Evolutionary conservation across 1,140 invertebrate species (phyloP), one percentile per base, ranked within the genome.

Genomic region (Zaprionus kolodkinae): DNA sequence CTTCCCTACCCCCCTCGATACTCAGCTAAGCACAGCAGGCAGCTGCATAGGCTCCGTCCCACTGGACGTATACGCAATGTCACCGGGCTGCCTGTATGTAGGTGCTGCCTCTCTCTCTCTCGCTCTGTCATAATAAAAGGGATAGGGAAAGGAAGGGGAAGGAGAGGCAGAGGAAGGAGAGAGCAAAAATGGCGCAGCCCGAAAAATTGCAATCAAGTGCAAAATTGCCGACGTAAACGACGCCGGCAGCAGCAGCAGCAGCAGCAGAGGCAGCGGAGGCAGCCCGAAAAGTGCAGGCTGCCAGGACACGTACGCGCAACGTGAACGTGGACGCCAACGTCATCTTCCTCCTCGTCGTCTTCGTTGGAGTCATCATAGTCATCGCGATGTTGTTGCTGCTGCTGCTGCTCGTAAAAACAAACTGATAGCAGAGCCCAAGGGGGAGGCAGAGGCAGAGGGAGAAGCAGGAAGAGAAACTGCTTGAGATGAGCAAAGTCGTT

Each of bases 181-280:
- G 36, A 61, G 36, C 61, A 73, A 81, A 85, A 85, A 85, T 89
- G 74, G 85, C 75, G 85, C 85, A 88, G 85, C 72, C 81, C 85
- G 74, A 91, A 91, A 91, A 91, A 91, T 91, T 91, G 88, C 87
- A 91, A 91, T 91, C 88, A 91, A 91, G 83, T 91, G 87, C 87
- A 91, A 91, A 91, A 91, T 91, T 91, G 87, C 88, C 87, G 83
- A 91, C 87, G 88, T 88, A 91, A 91, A 88, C 84, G 84, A 83
- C 77, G 84, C 77, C 76, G 43, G 57, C 48, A 45, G 40, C n/a
- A n/a, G 40, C 21, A 21, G 21, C 21, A 27, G 25, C 65, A 43
- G 17, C 36, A 38, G 57, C 67, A 55, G 70, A 70, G 61, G 69
- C 66, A 72, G 57, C 33, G 6, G 50, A 27, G 50, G 13, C 11